Conservation (phyloP, 2,888 invertebrate genomes). For the Biston betularia region DNA sequence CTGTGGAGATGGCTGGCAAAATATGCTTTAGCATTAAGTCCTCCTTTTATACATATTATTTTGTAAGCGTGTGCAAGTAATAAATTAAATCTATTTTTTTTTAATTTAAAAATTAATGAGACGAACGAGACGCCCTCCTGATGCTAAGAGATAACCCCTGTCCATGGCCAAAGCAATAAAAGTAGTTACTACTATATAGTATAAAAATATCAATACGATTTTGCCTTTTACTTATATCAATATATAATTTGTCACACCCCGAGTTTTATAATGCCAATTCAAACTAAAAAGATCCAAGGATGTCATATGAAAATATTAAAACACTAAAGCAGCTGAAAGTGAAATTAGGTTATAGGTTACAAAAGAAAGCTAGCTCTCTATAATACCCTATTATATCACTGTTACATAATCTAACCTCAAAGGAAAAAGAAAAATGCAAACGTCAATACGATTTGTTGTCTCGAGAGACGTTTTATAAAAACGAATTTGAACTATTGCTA, state of each 20-base stretch:
- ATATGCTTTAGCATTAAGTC: too few species aligned
- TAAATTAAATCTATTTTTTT: too few species aligned
- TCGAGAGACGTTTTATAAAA: neutral
- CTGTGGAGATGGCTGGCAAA: too few species aligned
- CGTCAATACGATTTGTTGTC: constrained; percentile 51
- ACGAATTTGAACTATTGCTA: neutral
- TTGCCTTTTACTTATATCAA: too few species aligned
- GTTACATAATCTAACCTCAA: constrained; percentile 81
- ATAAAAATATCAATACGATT: too few species aligned
- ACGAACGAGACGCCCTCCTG: too few species aligned
- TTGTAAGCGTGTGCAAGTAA: too few species aligned
- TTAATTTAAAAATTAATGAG: too few species aligned
- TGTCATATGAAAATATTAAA: neutral
- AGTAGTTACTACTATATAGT: too few species aligned
- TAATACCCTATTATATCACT: constrained; percentile 50
- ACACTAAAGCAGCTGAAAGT: constrained; percentile 3
- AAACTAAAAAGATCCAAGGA: neutral
- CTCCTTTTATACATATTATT: too few species aligned
- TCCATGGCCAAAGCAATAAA: too few species aligned
- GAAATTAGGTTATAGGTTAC: constrained; percentile 9
- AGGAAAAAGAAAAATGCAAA: constrained; percentile 56
- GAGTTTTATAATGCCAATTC: neutral
- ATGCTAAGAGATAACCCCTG: too few species aligned
- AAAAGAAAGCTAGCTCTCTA: constrained; percentile 34
- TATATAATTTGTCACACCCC: constrained; percentile 21